Evolutionary conservation across 2,888 invertebrate species (phyloP), one percentile per base, ranked within the genome.

Genomic region (Monopis laevigella): DNA sequence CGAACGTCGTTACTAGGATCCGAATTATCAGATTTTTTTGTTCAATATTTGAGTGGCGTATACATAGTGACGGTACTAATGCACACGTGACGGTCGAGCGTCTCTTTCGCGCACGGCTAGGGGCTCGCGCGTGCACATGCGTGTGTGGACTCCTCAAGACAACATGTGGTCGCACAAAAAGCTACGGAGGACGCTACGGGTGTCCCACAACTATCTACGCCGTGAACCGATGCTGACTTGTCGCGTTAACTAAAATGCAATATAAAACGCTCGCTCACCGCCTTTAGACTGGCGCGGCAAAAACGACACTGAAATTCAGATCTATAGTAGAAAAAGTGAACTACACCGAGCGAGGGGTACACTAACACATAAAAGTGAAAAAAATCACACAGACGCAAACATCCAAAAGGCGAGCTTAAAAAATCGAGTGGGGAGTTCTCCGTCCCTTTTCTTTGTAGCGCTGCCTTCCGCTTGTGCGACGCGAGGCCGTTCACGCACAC

Each of bases 301-400:
- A 81, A 81, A 78, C 80, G 69, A 78, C 77, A 82, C 82, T 81
- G 81, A 81, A 78, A 65, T 77, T 78, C 78, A 77, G 78, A 80
- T 81, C 81, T 80, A 81, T 81, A 81, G 81, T 82, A 82, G 80
- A 82, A 82, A 82, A 82, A 82, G 80, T 74, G 72, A 78, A 80
- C 80, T 77, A 78, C 78, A 74, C 75, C 70, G 71, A 59, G 70
- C 75, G 78, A 75, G 78, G 80, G 80, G 74, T 75, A 80, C 80
- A 80, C 80, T 68, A 74, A 77, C 77, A 80, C 78, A 80, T 77
- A 69, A 80, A 77, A 77, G 74, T 68, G 81, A 72, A 80, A 80
- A 78, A 80, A 80, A 78, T 74, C 69, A 71, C 75, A 78, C 72
- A 59, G 61, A 75, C 73, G 65, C 71, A 56, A 62, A 77, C 78